Percentiles rank a stretch among this genome's conserved stretches.
phyloP scores from a whole-genome alignment of 2,888 invertebrate genomes.

The Nowickia ferox region DNA sequence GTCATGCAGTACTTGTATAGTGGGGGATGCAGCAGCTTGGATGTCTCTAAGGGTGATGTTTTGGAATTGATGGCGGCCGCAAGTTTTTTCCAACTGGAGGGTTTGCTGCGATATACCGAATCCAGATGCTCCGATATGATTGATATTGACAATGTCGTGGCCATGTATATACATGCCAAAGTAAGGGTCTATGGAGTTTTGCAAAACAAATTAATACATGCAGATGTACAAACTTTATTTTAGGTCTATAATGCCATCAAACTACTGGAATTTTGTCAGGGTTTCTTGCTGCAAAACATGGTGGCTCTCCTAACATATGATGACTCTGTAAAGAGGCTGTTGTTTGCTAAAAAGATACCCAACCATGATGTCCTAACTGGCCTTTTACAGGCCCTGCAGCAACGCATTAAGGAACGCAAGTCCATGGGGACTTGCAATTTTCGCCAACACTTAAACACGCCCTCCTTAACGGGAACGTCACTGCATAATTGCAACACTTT shows the following conservation, averaged over 20 bases:
- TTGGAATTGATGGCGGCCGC: conserved; percentile 95
- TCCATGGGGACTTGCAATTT: conserved; percentile 77
- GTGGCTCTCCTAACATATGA: conserved; percentile 96
- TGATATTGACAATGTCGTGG: conserved; percentile 94
- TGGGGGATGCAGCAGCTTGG: conserved; percentile 91
- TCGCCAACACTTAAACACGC: conserved; percentile 78
- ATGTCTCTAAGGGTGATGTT: conserved; percentile 91
- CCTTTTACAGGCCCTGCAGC: conserved; percentile 90
- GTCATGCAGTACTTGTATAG: conserved; percentile 95
- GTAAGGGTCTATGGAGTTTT: conserved; percentile 82
- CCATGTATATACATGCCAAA: conserved; percentile 96
- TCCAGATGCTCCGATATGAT: conserved; percentile 92
- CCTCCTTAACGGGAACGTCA: conserved; percentile 52
- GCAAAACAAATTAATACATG: neutral
- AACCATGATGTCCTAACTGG: conserved; percentile 95
- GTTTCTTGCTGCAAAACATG: conserved; percentile 95
- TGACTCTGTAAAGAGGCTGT: conserved; percentile 93
- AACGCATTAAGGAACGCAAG: conserved; percentile 89
- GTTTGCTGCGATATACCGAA: conserved; percentile 92
- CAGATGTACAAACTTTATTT: conserved; percentile 63
- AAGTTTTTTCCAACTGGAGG: conserved; percentile 94
- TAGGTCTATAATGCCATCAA: conserved; percentile 94
- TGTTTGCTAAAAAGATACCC: conserved; percentile 94
- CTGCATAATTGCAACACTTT: conserved; percentile 50
- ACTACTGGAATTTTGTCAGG: conserved; percentile 94